Conservation (phyloP, 2,888 invertebrate genomes). For the Ormyrus nitidulus region DNA sequence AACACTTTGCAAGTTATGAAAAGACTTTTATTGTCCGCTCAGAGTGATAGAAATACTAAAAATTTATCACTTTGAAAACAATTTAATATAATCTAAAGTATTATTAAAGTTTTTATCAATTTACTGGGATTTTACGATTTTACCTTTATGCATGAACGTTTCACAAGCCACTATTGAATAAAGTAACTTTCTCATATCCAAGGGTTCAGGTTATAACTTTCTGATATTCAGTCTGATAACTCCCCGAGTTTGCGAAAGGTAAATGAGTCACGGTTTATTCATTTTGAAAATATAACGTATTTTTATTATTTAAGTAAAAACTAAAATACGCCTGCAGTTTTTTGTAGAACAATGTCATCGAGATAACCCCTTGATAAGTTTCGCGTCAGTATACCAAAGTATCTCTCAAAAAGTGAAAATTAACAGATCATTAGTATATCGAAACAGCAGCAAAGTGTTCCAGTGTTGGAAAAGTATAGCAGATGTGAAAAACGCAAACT, state of each 20-base stretch:
- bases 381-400: not conserved
- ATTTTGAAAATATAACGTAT: conserved; percentile 6
- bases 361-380: conserved; percentile 18
- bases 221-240: conserved; percentile 30
- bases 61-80: too few species aligned
- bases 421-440: conserved; percentile 38
- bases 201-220: not conserved
- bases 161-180: conserved; percentile 26
- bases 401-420: conserved; percentile 18
- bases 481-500: conserved; percentile 4
- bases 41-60: too few species aligned
- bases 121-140: conserved; percentile 17
- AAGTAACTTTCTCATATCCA: conserved; percentile 23
- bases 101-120: conserved; percentile 12
- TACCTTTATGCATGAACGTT: conserved; percentile 10
- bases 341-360: conserved; percentile 5
- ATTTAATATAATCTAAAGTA: not conserved
- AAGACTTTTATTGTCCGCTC: too few species aligned
- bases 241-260: not conserved
- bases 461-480: not conserved
- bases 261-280: conserved; percentile 44
- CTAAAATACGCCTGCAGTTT: not conserved
- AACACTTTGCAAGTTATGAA: too few species aligned
- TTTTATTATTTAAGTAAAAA: conserved; percentile 5
- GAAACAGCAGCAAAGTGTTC: not conserved